These are phyloP conservation scores for Aurelia coerulea DNA, from an alignment of 30 jellyfish, hydroid and myxozoan genomes.

Conservation along the genomic window DNA sequence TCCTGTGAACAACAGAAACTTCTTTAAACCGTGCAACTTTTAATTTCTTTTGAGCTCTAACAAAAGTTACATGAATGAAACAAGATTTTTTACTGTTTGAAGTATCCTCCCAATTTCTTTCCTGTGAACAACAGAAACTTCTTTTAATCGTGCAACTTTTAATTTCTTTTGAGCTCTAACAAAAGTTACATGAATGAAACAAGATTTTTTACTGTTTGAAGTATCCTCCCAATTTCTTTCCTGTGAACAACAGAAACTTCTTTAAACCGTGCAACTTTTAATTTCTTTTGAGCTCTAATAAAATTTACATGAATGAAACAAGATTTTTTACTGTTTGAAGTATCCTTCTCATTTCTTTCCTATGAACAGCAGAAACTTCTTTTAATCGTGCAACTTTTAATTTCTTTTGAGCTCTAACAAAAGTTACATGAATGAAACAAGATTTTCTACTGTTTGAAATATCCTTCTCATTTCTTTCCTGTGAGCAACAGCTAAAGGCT, in stretches of 20 bases:
- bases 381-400: neutral
- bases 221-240: constrained; percentile 38
- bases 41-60: neutral
- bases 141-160: neutral
- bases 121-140: constrained; percentile 18
- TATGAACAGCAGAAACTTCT: neutral
- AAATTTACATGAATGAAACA: too few species aligned
- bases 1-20: constrained; percentile 23
- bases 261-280: neutral
- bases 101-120: constrained; percentile 32
- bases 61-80: too few species aligned
- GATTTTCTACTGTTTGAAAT: neutral
- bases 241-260: constrained; percentile 9
- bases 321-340: neutral
- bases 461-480: constrained; percentile 47
- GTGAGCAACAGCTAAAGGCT: neutral
- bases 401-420: neutral
- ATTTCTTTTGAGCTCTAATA: neutral
- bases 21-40: neutral
- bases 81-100: neutral
- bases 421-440: too few species aligned
- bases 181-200: too few species aligned
- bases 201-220: neutral
- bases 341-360: constrained; percentile 41
- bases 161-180: neutral